Conservation (phyloP, 2,797 vertebrate species). For the Rhinophrynus dorsalis region DNA sequence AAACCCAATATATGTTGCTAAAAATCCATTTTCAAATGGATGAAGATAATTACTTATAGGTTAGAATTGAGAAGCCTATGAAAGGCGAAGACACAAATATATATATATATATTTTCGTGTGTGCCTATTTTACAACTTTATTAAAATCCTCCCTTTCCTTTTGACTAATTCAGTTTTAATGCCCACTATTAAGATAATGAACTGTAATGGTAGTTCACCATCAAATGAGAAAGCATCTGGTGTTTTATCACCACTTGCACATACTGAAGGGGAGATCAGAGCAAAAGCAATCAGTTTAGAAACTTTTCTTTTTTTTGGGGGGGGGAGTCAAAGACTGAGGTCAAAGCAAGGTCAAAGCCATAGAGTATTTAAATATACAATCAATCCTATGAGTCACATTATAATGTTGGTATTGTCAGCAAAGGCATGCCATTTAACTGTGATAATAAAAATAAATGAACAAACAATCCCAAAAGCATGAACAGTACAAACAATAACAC, state of each 20-base stretch:
- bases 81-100: neutral
- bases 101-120: constrained; percentile 45
- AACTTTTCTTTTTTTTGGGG: constrained; percentile 67
- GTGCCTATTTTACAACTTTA: constrained; percentile 50
- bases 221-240: constrained; percentile 94
- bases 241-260: constrained; percentile 89
- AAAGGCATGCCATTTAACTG: too few species aligned
- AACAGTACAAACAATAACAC: too few species aligned
- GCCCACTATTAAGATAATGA: constrained; percentile 82
- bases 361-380: constrained; percentile 82
- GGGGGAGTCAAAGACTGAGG: constrained; percentile 80
- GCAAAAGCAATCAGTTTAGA: constrained; percentile 81
- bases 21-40: constrained; percentile 66
- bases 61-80: constrained; percentile 10
- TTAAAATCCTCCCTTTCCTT: constrained; percentile 65
- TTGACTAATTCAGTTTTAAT: constrained; percentile 74
- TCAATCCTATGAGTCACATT: too few species aligned
- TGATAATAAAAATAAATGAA: too few species aligned
- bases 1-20: constrained; percentile 71
- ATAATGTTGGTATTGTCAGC: too few species aligned
- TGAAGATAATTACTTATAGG: constrained; percentile 44
- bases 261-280: constrained; percentile 79
- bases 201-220: constrained; percentile 85
- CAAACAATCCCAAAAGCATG: too few species aligned
- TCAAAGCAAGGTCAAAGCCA: constrained; percentile 81